phyloP scores from a whole-genome alignment of 2,113 vertebrate species.

The Nicator chloris region DNA sequence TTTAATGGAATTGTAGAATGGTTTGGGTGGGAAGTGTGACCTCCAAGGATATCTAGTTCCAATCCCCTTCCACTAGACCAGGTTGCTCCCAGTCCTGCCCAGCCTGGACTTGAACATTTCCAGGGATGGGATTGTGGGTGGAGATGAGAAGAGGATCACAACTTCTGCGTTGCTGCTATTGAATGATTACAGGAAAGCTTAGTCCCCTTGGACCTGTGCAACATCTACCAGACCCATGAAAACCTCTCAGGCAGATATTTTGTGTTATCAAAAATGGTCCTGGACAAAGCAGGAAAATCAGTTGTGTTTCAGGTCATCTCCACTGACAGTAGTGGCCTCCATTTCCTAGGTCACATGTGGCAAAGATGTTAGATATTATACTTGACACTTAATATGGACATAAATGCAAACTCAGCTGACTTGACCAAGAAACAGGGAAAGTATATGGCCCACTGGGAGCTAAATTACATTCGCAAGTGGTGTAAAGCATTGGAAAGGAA shows the following conservation, averaged over 20 bases:
- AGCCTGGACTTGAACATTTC: no score
- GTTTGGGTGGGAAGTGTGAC: neutral
- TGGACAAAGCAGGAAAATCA: neutral
- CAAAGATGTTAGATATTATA: neutral
- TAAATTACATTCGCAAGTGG: neutral
- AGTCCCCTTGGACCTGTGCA: neutral
- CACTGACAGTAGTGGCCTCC: neutral
- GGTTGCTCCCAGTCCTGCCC: no score
- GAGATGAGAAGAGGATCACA: neutral
- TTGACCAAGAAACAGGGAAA: neutral
- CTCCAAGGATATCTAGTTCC: neutral
- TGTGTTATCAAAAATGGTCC: neutral
- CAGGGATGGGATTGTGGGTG: fast-evolving
- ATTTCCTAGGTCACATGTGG: neutral
- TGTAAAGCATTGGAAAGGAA: neutral
- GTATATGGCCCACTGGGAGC: fast-evolving
- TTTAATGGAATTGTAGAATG: neutral
- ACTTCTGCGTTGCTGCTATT: neutral
- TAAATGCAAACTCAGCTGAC: neutral
- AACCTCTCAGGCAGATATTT: neutral
- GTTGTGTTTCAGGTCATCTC: neutral
- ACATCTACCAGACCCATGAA: neutral
- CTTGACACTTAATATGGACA: neutral
- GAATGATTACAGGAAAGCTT: neutral
- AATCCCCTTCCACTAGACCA: neutral